Conservation (phyloP, 2,797 vertebrate genomes). For the Anabacerthia variegaticeps region DNA sequence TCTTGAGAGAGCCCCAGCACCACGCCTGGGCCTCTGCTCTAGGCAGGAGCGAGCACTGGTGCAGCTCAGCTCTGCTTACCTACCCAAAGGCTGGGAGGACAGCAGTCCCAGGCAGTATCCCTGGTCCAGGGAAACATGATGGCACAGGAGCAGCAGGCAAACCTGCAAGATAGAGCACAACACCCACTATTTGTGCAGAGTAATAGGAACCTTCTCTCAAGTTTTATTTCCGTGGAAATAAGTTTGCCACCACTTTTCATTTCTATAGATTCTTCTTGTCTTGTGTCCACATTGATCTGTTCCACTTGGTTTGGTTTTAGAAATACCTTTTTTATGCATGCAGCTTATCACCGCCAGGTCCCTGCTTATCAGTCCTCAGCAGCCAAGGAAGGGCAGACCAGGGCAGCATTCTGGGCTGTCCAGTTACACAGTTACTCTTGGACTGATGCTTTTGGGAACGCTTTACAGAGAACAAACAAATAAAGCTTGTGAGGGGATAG, state of each 20-base stretch:
- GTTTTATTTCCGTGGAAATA: background rate
- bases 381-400: background rate
- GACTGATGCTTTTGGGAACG: background rate
- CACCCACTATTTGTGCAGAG: background rate
- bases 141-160: background rate
- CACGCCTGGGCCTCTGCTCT: background rate
- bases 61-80: background rate
- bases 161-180: background rate
- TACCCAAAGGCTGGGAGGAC: background rate
- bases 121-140: background rate
- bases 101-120: background rate
- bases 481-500: background rate
- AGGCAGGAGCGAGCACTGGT: accelerated
- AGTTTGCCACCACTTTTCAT: background rate
- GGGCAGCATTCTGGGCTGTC: accelerated
- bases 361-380: background rate
- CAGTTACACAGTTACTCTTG: background rate
- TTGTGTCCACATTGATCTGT: background rate
- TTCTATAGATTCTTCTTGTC: background rate
- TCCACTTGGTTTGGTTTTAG: slow-evolving; percentile 13
- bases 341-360: background rate
- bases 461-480: background rate
- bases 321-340: background rate
- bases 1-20: too few relatives aligned
- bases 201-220: background rate